These are phyloP conservation scores for Gephyroberyx darwinii DNA, from an alignment of 2,797 vertebrate species.

Conservation along the genomic window DNA sequence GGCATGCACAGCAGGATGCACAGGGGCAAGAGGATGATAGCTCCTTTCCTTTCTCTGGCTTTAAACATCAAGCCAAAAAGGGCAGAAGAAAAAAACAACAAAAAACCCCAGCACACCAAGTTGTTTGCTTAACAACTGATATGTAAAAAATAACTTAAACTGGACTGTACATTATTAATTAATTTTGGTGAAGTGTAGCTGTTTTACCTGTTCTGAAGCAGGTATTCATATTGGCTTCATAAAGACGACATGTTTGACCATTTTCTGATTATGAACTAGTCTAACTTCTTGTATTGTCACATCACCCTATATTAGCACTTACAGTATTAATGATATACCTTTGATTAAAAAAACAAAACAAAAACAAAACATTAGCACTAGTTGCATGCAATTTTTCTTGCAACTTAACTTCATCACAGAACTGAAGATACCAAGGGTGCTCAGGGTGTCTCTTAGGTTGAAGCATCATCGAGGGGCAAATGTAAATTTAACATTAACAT, in stretches of 20 bases:
- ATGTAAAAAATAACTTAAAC: background rate
- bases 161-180: background rate
- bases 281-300: too few relatives aligned
- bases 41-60: background rate
- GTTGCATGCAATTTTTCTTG: conserved; percentile 4
- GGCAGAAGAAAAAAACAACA: too few relatives aligned
- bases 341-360: conserved; percentile 41
- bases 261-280: background rate
- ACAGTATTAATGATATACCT: too few relatives aligned
- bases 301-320: too few relatives aligned
- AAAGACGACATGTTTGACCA: background rate
- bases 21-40: conserved; percentile 7
- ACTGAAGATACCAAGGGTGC: conserved; percentile 1
- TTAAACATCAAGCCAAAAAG: background rate
- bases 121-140: background rate
- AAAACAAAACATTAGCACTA: conserved; percentile 23
- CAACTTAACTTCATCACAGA: conserved; percentile 15
- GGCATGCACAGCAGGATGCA: conserved; percentile 33
- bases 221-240: background rate
- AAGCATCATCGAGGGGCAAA: background rate
- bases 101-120: background rate
- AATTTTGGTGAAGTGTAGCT: background rate
- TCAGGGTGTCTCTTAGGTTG: background rate
- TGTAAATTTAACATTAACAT: conserved; percentile 12
- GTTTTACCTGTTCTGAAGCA: background rate